A percentile compares a stretch with the other conserved stretches of the same genome.
Conservation (phyloP, 53 echinoderm and acorn worm species). For the Patiria pectinifera region DNA sequence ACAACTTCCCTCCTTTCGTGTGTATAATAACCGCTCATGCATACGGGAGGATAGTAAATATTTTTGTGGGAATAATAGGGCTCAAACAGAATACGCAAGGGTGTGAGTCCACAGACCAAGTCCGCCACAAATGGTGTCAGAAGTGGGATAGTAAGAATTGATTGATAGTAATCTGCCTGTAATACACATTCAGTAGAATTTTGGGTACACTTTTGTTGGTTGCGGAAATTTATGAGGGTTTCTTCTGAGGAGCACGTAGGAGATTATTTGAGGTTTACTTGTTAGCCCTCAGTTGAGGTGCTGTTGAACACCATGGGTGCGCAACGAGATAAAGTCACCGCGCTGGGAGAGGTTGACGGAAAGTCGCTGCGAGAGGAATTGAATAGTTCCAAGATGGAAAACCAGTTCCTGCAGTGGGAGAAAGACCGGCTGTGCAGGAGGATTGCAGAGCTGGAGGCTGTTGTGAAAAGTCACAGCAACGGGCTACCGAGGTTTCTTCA, state of each 20-base stretch:
- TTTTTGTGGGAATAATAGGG: too few species aligned
- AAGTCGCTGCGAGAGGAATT: not conserved
- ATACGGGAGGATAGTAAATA: not conserved
- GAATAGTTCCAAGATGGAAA: not conserved
- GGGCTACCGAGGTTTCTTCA: slow-evolving; percentile 2
- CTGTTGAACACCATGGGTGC: not conserved
- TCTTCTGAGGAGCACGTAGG: not conserved
- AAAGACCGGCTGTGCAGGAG: slow-evolving; percentile 1
- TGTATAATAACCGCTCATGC: too few species aligned
- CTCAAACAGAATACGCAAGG: too few species aligned
- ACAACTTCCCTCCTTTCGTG: too few species aligned
- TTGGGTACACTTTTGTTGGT: not conserved
- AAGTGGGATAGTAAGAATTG: too few species aligned
- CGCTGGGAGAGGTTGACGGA: not conserved
- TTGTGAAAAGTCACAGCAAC: not conserved
- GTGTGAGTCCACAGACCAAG: too few species aligned
- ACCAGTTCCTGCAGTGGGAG: not conserved
- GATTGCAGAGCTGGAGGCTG: slow-evolving; percentile 1
- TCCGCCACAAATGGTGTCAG: too few species aligned
- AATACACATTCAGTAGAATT: too few species aligned
- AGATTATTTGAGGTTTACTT: slow-evolving; percentile 1
- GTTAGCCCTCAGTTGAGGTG: too few species aligned
- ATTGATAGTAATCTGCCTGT: too few species aligned
- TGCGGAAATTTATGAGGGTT: not conserved
- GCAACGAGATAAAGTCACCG: not conserved